These are phyloP conservation scores for Caranx ignobilis DNA, from an alignment of 2,113 vertebrate genomes.

Conservation along the genomic window DNA sequence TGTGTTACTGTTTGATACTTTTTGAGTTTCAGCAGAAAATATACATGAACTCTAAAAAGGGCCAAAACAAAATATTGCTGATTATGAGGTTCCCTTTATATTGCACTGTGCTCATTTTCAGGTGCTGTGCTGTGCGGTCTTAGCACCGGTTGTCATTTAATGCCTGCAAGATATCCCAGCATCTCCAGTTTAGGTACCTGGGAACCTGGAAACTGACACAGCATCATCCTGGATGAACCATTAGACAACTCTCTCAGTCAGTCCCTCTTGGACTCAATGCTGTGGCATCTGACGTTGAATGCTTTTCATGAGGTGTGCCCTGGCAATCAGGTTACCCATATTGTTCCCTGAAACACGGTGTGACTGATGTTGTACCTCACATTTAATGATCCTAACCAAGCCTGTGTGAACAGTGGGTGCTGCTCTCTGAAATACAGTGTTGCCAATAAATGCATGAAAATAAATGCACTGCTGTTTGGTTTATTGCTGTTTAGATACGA, in stretches of 20 bases:
- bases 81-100: background rate
- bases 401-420: constrained; percentile 2
- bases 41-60: background rate
- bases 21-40: background rate
- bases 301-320: constrained; percentile 35
- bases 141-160: constrained; percentile 53
- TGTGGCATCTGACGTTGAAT: constrained; percentile 29
- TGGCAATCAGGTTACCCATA: background rate
- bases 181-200: constrained; percentile 15
- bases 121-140: constrained; percentile 81
- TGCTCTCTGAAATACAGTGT: constrained; percentile 42
- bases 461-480: constrained; percentile 19
- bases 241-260: background rate
- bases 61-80: background rate
- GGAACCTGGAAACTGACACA: constrained; percentile 6
- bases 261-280: constrained; percentile 19
- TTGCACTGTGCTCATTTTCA: constrained; percentile 62
- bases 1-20: background rate
- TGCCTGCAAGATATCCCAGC: constrained; percentile 13
- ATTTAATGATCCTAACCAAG: constrained; percentile 3
- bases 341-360: constrained; percentile 3
- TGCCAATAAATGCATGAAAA: constrained; percentile 70
- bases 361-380: constrained; percentile 6
- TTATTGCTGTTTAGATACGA: background rate
- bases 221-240: constrained; percentile 8